Evolutionary conservation across 1,140 invertebrate species (phyloP), one percentile per base, ranked within the genome.

Genomic region (Amphibalanus amphitrite): DNA sequence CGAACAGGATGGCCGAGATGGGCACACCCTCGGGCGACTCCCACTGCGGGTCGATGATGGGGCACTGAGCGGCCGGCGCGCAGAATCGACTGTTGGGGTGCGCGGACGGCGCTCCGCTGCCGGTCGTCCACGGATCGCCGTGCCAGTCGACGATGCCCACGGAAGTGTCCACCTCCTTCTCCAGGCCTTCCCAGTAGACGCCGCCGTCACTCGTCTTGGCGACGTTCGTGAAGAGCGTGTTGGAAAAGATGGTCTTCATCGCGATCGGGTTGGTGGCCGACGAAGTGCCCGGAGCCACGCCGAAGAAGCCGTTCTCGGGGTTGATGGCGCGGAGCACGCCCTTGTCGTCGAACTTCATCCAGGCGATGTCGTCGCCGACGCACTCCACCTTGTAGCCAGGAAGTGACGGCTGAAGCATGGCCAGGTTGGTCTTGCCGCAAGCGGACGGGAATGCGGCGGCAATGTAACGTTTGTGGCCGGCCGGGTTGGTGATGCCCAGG

Each of bases 141-240:
- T 85, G 82, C 95, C 95, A 97, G 78, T 93, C 91, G 3, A 85
- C 92, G 23, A 96, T 86, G 30, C 85, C 80, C 26, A 81, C 71
- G 0, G 81, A 79, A n/a, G 88, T 73, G 76, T 84, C 30, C 81
- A 79, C 77, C 77, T 93, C 89, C 74, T 90, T 86, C 77, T 95
- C 93, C 85, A 99, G 86, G 23, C 97, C 97, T 81, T 99, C 97
- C 97, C 97, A 99, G 80, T 84, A 95, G 0, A 94, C 90, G 23
- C 91, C 92, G 23, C 97, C 96, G 78, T 98, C 95, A 59, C 85
- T 88, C 0, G 96, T 98, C 75, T 89, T 86, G 0, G 94, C 97
- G n/a, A 98, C 95, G 80, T 99, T 99, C 0, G 97, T 99, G 81
- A 98, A 99, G 33, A 99, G 86, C 0, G 95, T 96, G 80, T 99